phyloP scores from a whole-genome alignment of 2,888 invertebrate genomes.

The Bembecia ichneumoniformis region DNA sequence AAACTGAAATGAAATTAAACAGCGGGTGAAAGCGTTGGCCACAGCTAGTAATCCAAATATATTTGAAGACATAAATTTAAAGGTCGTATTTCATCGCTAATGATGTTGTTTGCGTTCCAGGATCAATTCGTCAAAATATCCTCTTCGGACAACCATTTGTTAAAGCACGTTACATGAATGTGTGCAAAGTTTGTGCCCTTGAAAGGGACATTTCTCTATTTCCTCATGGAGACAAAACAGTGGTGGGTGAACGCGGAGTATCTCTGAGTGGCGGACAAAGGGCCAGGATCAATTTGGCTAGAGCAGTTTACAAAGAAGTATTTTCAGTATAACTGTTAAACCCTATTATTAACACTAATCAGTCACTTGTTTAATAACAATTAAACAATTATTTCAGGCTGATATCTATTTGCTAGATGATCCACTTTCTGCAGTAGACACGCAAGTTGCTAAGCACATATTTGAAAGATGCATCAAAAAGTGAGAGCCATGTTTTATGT shows the following conservation, averaged over 20 bases:
- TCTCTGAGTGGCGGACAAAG: constrained; percentile 88
- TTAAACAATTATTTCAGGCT: constrained; percentile 48
- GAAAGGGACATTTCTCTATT: constrained; percentile 81
- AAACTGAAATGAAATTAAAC: too few relatives aligned
- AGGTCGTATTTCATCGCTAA: too few relatives aligned
- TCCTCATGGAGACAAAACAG: constrained; percentile 85
- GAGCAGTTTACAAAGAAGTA: constrained; percentile 77
- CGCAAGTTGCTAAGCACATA: constrained; percentile 78
- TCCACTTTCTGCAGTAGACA: constrained; percentile 82
- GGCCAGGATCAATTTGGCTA: constrained; percentile 75
- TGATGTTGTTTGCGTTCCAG: constrained; percentile 20
- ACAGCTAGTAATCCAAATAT: too few relatives aligned
- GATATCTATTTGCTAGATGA: constrained; percentile 83
- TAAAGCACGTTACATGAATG: constrained; percentile 73
- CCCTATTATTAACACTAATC: not conserved
- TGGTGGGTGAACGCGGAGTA: constrained; percentile 88
- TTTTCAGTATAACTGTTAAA: not conserved
- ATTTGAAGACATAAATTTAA: too few relatives aligned
- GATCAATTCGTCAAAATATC: constrained; percentile 92
- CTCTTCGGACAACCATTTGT: constrained; percentile 85
- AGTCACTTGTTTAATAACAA: not conserved
- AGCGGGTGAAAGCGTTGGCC: too few relatives aligned
- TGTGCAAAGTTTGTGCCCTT: constrained; percentile 79
- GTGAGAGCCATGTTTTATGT: constrained; percentile 15
- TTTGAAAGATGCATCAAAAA: constrained; percentile 78